Evolutionary conservation across 1,140 invertebrate species (phyloP).

Genomic region (Drosophila paulistorum): DNA sequence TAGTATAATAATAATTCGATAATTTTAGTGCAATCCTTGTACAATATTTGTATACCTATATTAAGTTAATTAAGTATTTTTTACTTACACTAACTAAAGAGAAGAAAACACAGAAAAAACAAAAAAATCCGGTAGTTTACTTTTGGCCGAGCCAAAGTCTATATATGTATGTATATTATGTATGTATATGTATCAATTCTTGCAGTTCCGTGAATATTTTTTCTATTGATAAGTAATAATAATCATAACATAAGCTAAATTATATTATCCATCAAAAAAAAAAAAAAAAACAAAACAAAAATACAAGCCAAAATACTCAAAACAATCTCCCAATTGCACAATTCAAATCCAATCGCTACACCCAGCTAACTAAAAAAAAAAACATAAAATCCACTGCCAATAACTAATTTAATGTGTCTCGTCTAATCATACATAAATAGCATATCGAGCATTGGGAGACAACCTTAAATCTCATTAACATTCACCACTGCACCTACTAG

Average conservation of each 20-base stretch:
- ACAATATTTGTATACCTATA: constrained; percentile 69
- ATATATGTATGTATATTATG: neutral
- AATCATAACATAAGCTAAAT: too few relatives aligned
- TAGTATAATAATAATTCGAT: constrained; percentile 2
- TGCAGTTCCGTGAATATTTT: neutral
- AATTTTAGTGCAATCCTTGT: constrained; percentile 67
- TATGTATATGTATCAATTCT: neutral
- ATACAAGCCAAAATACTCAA: constrained; percentile 57
- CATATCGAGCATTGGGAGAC: neutral
- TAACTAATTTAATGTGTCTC: constrained; percentile 13
- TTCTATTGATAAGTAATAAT: too few relatives aligned
- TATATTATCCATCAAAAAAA: neutral
- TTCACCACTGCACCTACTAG: neutral
- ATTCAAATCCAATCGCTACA: constrained; percentile 43
- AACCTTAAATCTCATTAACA: neutral
- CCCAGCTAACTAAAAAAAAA: constrained; percentile 35
- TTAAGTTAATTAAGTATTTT: constrained; percentile 25
- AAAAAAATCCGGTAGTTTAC: neutral
- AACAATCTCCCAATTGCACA: constrained; percentile 31
- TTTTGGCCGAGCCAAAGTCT: neutral
- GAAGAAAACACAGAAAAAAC: neutral
- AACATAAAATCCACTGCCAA: constrained; percentile 47
- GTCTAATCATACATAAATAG: neutral
- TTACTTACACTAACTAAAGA: constrained; percentile 3
- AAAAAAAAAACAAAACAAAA: neutral